Base-by-base conservation (phyloP, 1,140 invertebrate species). In the Drosophila navojoa region DNA sequence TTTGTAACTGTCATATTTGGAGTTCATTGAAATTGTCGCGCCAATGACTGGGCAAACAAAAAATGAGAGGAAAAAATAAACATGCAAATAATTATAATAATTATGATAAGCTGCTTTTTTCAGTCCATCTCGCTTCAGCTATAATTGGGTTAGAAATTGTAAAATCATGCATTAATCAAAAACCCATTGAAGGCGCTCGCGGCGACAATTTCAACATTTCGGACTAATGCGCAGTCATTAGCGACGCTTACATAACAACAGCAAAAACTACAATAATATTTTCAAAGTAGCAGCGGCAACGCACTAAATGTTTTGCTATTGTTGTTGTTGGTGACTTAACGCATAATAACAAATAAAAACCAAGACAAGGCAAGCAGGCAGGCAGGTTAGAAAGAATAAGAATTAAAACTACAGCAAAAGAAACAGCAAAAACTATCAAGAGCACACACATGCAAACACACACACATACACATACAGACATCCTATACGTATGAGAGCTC, bases 161-260 rank as follows among this genome's bases (percentile, higher is more conserved):
- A 78, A 19, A 84, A 75, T 86, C 81, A 85, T 61, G 78, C 78
- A 87, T 87, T 87, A 87, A 86, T 86, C 84, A 86, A 86, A 86
- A 79, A 71, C 53, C 71, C 82, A 87, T 86, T 87, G 76, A 79
- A 79, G 61, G 29, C 58, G 42, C 71, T 70, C 57, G 29, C 84
- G 76, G 67, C 74, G 71, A 87, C 79, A 73, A 79, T 82, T 82
- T 76, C 15, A 71, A 64, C 54, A 59, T 66, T 75, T 75, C 54
- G 68, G 60, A 71, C 72, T 71, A 75, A 71, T 71, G 72, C 68
- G 22, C 32, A 45, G 67, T 75, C 54, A 68, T 68, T 63, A 68
- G 44, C 13, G 58, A 45, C 66, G 66, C 60, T 77, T 77, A 75
- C 76, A 84, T 84, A 84, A 84, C 76, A 75, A 59, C 19, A 70